Evolutionary conservation across 92 coral and sea anemone species (phyloP), one percentile per base, ranked within the genome.

Genomic region (Zoanthus gigantus): DNA sequence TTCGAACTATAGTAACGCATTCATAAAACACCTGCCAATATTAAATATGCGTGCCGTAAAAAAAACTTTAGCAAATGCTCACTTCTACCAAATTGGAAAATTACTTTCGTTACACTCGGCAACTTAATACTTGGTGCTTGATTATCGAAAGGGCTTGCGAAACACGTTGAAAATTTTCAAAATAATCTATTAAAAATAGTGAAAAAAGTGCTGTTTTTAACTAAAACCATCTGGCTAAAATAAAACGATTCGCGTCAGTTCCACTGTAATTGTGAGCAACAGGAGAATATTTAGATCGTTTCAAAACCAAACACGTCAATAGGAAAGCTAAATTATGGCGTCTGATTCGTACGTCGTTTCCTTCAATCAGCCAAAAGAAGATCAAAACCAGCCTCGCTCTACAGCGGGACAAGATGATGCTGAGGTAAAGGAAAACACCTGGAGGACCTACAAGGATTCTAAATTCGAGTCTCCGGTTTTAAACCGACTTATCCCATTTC

Each of bases 381-480:
- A 82, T 7, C 74, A 73, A 65, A 76, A 50, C 16, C 79, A 84
- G 30, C 34, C 86, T 23, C 17, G 5, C 71, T 18, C 92, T 0
- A 71, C 77, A 30, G 76, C 54, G 63, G 91, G 90, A 90, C 84
- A 32, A 12, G 11, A 72, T 54, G 4, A 37, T 37, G 83, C 76
- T 48, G 47, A 50, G 5, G 9, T 74, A 65, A 71, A 29, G 18
- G 57, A 57, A 32, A 77, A 90, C 53, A 77, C 83, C 9, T 93
- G 95, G 93, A 85, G 57, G 50, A 56, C 88, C 2, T 93, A 93
- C 82, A 93, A 93, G 77, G 90, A 90, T 72, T 84, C 93, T 48
- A 93, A 90, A 86, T 93, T 88, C 71, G 95, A 93, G 30, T 90
- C 95, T 1, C 95, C 95, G 2, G 91, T 93, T 34, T 72, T 92